phyloP scores from a whole-genome alignment of 2,113 vertebrate genomes.

The Cebidichthys violaceus region DNA sequence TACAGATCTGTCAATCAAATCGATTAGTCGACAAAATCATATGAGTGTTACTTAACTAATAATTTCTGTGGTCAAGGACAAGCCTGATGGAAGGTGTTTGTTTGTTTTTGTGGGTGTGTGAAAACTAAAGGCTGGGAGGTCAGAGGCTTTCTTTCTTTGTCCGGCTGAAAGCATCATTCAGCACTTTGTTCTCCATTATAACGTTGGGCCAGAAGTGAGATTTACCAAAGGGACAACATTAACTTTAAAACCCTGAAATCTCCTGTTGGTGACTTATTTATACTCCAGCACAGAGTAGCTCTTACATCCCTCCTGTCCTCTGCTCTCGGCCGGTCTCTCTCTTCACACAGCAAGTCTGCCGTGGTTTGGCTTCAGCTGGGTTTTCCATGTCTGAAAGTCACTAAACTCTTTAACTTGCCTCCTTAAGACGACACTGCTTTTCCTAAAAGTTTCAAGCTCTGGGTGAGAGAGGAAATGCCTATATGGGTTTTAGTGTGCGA shows the following conservation, averaged over 20 bases:
- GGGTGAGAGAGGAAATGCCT: slow-evolving; percentile 70
- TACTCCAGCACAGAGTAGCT: slow-evolving; percentile 12
- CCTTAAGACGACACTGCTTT: slow-evolving; percentile 69
- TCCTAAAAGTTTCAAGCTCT: slow-evolving; percentile 63
- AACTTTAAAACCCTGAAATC: slow-evolving; percentile 15
- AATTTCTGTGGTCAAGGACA: neutral
- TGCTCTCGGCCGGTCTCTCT: slow-evolving; percentile 6
- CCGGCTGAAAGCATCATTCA: slow-evolving; percentile 19
- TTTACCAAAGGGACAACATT: neutral
- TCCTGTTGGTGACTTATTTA: slow-evolving; percentile 35
- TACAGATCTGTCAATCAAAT: neutral
- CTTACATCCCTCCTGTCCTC: neutral
- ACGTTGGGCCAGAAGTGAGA: slow-evolving; percentile 6
- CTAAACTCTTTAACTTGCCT: slow-evolving; percentile 60
- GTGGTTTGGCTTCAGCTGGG: slow-evolving; percentile 58
- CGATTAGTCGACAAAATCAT: neutral
- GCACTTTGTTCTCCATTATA: slow-evolving; percentile 18
- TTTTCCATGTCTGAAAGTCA: slow-evolving; percentile 73
- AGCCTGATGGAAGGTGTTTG: neutral
- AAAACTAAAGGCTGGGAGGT: neutral
- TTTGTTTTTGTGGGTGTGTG: neutral
- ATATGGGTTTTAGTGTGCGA: slow-evolving; percentile 33
- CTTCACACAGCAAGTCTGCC: slow-evolving; percentile 34
- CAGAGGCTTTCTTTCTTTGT: neutral
- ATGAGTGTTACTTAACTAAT: neutral